A percentile compares a stretch with the other conserved stretches of the same genome.
Evolutionary conservation across 2,888 invertebrate species (phyloP).

Genomic region (Coleophora flavipennella): DNA sequence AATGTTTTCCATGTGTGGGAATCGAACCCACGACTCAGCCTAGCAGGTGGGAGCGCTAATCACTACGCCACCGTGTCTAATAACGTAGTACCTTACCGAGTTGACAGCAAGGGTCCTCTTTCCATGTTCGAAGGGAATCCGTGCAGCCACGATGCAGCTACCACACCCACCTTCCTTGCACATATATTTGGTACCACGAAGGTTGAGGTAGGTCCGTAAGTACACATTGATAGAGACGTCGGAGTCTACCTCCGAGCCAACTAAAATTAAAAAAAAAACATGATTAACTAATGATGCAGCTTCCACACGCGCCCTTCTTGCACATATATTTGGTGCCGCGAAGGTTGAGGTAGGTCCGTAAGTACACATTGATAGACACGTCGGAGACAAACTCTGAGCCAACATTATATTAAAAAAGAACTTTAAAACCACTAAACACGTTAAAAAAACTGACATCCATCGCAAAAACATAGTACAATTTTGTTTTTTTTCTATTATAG

Average conservation of each 20-base stretch:
- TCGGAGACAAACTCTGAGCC: conserved; percentile 71
- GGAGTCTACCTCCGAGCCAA: conserved; percentile 74
- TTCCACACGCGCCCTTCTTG: conserved; percentile 79
- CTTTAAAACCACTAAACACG: no score
- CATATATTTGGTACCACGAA: conserved; percentile 79
- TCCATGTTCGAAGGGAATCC: conserved; percentile 29
- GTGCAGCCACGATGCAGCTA: conserved; percentile 68
- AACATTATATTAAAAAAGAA: conserved; percentile 37
- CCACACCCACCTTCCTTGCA: conserved; percentile 82
- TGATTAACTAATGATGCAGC: no score
- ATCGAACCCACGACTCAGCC: no score
- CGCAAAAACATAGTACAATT: no score
- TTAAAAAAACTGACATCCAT: conserved; percentile 14
- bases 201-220: conserved; percentile 64
- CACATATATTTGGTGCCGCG: conserved; percentile 80
- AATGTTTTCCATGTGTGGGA: no score
- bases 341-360: conserved; percentile 67
- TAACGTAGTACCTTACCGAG: conserved; percentile 72
- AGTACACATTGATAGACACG: conserved; percentile 72
- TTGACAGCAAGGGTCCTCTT: conserved; percentile 71
- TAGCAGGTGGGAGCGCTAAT: no score
- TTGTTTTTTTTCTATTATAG: neutral
- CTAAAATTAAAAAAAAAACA: conserved; percentile 19
- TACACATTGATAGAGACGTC: conserved; percentile 73
- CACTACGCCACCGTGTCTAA: no score